These are phyloP conservation scores for Cephalopholis sonnerati DNA, from an alignment of 2,113 vertebrate species.

Conservation along the genomic window DNA sequence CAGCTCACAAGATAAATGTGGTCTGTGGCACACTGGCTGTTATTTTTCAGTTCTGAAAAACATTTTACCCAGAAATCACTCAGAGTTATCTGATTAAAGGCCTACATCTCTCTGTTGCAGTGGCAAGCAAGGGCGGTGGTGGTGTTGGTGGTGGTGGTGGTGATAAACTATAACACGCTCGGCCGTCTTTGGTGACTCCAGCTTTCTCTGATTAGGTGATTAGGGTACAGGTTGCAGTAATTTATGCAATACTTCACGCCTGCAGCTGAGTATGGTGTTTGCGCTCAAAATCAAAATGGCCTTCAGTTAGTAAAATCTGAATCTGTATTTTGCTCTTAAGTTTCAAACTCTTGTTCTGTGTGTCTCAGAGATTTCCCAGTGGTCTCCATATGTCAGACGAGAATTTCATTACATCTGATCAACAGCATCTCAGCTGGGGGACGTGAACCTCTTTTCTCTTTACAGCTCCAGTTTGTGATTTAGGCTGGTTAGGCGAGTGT, in stretches of 20 bases:
- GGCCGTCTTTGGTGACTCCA: not conserved
- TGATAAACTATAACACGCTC: not conserved
- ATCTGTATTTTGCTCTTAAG: not conserved
- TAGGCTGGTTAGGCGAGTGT: slow-evolving; percentile 2
- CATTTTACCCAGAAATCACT: not conserved
- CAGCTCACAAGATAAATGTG: not conserved
- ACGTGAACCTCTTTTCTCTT: not conserved
- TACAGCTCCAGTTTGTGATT: slow-evolving; percentile 31
- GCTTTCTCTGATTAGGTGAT: not conserved
- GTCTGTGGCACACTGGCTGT: not conserved
- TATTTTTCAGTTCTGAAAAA: no score
- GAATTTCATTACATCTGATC: slow-evolving; percentile 35
- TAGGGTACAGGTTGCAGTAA: not conserved
- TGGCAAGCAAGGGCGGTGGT: not conserved
- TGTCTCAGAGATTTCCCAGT: not conserved
- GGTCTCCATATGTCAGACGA: not conserved
- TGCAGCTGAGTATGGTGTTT: not conserved
- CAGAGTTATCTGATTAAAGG: not conserved
- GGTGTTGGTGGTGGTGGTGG: no score
- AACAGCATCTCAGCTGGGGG: slow-evolving; percentile 9
- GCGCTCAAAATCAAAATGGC: not conserved
- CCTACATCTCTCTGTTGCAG: not conserved
- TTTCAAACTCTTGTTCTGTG: not conserved
- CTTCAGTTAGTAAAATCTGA: not conserved
- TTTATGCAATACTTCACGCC: not conserved